Percentiles rank a stretch among this genome's conserved stretches.
Evolutionary conservation across 2,888 invertebrate species (phyloP).

Genomic region (Prosapia bicincta): DNA sequence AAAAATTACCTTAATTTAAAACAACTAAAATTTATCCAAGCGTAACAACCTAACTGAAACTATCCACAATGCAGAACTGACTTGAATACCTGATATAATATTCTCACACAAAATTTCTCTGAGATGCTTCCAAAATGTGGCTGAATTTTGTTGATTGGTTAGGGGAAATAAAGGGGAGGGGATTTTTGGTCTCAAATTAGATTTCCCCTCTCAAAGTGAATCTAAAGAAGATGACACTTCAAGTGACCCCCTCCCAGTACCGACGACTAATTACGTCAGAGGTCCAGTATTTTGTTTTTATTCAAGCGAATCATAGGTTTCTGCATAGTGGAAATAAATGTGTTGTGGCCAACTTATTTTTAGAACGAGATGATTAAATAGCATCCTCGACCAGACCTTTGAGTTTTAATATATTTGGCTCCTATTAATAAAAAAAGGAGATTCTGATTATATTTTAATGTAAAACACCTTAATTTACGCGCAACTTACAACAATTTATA

Average conservation of each 20-base stretch:
- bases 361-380: not conserved
- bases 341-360: not conserved
- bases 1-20: too few species aligned
- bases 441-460: too few species aligned
- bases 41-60: not conserved
- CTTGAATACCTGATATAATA: slow-evolving; percentile 4
- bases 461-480: too few species aligned
- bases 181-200: not conserved
- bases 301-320: not conserved
- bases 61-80: slow-evolving; percentile 5
- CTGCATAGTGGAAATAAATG: not conserved
- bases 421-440: not conserved
- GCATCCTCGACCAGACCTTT: not conserved
- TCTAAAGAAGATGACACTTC: not conserved
- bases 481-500: too few species aligned
- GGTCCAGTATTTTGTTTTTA: not conserved
- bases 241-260: not conserved
- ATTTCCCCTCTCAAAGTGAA: not conserved
- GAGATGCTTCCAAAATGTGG: slow-evolving; percentile 29
- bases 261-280: not conserved
- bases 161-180: not conserved
- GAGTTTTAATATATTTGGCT: not conserved
- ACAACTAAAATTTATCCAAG: not conserved
- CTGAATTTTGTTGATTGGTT: slow-evolving; percentile 10
- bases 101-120: slow-evolving; percentile 29